A percentile compares a stretch with the other conserved stretches of the same genome.
These are phyloP conservation scores for Thripadectes ignobilis DNA, from an alignment of 2,797 vertebrate genomes.

Conservation along the genomic window DNA sequence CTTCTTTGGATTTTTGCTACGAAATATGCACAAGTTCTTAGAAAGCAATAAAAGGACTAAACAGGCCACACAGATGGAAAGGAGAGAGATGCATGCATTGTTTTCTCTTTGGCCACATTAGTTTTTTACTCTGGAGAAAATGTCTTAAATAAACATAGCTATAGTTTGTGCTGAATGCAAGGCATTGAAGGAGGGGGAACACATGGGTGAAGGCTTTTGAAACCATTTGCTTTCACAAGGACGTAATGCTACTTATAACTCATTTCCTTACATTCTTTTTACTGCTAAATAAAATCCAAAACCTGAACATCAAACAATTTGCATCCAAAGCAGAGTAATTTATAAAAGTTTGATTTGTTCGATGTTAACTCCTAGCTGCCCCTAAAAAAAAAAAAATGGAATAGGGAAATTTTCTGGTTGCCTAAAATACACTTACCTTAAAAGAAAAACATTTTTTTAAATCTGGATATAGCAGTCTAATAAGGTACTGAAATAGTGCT, in stretches of 20 bases:
- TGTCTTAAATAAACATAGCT: neutral
- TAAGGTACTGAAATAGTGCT: neutral
- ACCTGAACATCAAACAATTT: conserved; percentile 19
- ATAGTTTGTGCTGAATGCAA: neutral
- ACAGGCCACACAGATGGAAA: neutral
- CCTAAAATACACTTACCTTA: neutral
- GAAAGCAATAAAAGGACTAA: neutral
- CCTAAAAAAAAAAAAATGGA: neutral
- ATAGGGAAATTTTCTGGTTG: neutral
- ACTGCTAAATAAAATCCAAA: conserved; percentile 54
- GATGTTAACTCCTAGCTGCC: conserved; percentile 1
- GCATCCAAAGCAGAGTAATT: conserved; percentile 33
- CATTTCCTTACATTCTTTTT: conserved; percentile 47
- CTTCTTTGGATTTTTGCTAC: neutral
- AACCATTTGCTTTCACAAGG: neutral
- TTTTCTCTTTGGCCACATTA: neutral
- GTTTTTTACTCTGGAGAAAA: neutral
- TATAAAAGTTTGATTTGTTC: neutral
- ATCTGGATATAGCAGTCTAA: neutral
- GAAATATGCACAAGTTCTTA: neutral
- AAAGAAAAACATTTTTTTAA: neutral
- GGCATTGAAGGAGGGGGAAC: neutral
- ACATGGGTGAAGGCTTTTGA: neutral
- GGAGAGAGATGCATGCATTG: neutral
- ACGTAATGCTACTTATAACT: conserved; percentile 45